Percentiles rank a stretch among this genome's conserved stretches.
phyloP scores from a whole-genome alignment of 1,140 invertebrate genomes.

The Euura saliciscinereae region DNA sequence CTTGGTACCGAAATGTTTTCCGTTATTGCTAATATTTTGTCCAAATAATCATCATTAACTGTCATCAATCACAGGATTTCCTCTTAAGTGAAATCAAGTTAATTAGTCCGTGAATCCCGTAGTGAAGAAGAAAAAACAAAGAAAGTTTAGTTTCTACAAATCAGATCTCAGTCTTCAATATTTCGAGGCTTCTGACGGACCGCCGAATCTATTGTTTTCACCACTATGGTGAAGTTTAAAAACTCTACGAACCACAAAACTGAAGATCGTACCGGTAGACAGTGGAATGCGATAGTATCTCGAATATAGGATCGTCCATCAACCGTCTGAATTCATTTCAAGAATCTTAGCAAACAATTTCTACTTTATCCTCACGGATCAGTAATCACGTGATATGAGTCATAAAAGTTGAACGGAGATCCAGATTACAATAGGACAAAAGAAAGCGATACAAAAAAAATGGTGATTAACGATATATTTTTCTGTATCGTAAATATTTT shows the following conservation, averaged over 20 bases:
- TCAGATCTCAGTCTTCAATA: too few species aligned
- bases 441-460: too few species aligned
- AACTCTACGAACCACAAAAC: neutral
- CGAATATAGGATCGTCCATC: neutral
- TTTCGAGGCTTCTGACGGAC: too few species aligned
- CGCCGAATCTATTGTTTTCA: too few species aligned
- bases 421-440: neutral
- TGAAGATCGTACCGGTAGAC: neutral
- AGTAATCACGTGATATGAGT: neutral
- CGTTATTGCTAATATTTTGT: neutral
- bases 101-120: neutral
- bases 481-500: too few species aligned
- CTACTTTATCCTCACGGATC: neutral
- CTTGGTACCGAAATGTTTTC: neutral
- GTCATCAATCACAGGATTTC: neutral
- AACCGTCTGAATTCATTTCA: neutral
- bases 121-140: neutral
- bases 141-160: too few species aligned
- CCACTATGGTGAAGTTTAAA: too few species aligned
- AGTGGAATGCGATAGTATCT: neutral
- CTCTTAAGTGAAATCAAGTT: neutral
- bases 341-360: neutral
- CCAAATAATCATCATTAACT: neutral
- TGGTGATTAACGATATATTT: too few species aligned
- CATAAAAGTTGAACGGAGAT: neutral